Evolutionary conservation across 2,113 vertebrate species (phyloP), one percentile per base, ranked within the genome.

Genomic region (Prionailurus viverrinus): DNA sequence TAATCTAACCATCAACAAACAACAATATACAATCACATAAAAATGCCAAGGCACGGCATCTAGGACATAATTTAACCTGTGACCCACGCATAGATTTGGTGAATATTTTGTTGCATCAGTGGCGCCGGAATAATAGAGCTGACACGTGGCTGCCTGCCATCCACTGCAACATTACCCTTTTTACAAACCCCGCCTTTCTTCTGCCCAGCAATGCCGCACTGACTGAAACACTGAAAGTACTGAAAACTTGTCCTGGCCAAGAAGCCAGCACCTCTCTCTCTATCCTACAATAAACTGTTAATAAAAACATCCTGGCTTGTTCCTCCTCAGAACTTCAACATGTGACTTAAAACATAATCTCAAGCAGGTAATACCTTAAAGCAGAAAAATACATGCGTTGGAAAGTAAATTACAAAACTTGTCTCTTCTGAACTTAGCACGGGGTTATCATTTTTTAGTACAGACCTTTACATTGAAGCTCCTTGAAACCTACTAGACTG

Each of bases 341-440:
- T 58, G 13, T 95, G 78, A 89, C 76, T 91, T 91, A 95, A 96
- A 95, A 92, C 61, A 87, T 97, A 85, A 79, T 39, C 45, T 94
- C 88, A 92, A 76, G 19, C 39, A 76, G 45, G 4, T 85, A 89
- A 96, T 86, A 79, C 33, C 95, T 94, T 68, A 92, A 92, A 92
- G 63, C 23, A 58, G 48, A 95, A 95, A 98, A 91, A 98, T 86
- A 74, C 4, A 68, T 84, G 51, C 93, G 12, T 51, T 88, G n/a
- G 58, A 69, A 96, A 96, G 76, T 63, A 76, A 89, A 48, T 41
- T 51, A 13, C 25, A 81, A 48, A 95, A 74, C 21, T 63, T 53
- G 45, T 84, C 27, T 95, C 39, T 91, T 88, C 68, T 96, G 33
- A 85, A 93, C 21, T 73, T 73, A 91, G 51, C 27, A 55, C 7